Percentiles rank a stretch among this genome's conserved stretches.
phyloP scores from a whole-genome alignment of 2,888 invertebrate species.

The Calephelis perditalis region DNA sequence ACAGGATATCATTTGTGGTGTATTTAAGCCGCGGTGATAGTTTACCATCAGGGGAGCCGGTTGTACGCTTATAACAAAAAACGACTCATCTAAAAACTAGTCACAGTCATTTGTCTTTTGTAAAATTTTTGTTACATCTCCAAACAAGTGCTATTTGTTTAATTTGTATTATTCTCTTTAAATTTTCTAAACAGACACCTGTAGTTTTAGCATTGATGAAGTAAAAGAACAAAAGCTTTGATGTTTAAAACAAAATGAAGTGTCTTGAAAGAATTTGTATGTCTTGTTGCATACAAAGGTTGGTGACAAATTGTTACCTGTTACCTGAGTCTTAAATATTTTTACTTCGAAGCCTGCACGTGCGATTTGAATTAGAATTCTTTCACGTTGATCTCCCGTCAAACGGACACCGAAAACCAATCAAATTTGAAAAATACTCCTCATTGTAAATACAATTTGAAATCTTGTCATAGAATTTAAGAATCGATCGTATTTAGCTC shows the following conservation, averaged over 20 bases:
- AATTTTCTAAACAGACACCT: slow-evolving; percentile 2
- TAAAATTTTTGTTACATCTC: neutral
- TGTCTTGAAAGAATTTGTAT: neutral
- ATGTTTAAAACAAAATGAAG: neutral
- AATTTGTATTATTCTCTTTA: neutral
- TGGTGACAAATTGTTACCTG: slow-evolving; percentile 10
- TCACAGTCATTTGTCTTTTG: neutral
- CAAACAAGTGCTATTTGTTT: neutral
- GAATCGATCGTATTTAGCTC: too few species aligned
- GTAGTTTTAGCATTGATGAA: neutral
- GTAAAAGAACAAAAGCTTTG: neutral
- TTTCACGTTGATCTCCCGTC: slow-evolving; percentile 5
- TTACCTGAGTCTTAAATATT: neutral
- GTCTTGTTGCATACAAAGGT: neutral
- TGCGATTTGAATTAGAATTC: neutral
- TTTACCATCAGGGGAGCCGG: too few species aligned
- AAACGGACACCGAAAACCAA: neutral
- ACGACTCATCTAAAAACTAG: too few species aligned
- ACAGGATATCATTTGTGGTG: too few species aligned
- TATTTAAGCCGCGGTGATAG: too few species aligned
- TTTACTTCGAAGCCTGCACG: neutral
- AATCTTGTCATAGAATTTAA: too few species aligned
- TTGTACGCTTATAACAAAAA: too few species aligned
- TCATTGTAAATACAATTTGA: too few species aligned
- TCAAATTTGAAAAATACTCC: neutral